Evolutionary conservation across 2,113 vertebrate species (phyloP), one percentile per base, ranked within the genome.

Genomic region (Agelaius phoeniceus): DNA sequence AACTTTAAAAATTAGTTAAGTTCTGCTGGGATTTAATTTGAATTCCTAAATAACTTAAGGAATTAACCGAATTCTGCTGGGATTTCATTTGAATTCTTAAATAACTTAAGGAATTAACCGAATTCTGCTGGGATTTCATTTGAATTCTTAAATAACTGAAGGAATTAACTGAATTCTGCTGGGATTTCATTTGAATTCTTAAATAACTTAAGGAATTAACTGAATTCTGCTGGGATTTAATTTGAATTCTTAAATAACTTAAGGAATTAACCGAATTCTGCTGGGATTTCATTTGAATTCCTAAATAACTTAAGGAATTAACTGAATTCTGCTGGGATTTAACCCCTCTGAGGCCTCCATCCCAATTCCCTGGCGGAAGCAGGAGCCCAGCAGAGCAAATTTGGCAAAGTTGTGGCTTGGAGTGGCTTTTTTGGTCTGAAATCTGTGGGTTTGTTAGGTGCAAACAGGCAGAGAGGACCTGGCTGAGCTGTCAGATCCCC

Each of bases 1-100:
- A 9, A 9, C 27, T 74, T 37, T 0, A 9, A 28, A 24, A 39
- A 11, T 2, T 0, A 31, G 17, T 3, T 3, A 11, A 54, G 28
- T 39, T 54, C 52, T 55, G 52, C 27, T 9, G 33, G 17, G 7
- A 3, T 22, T 46, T 14, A 4, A 39, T 44, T 54, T 9, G 11
- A 63, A 55, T 37, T 84, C n/a, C 18, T 27, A 18, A 84, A 27
- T 27, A 54, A 31, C 6, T 35, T 2, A 2, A 33, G 28, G 27
- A 73, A 46, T 28, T 28, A 16, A 27, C 14, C 8, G 15, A 51
- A 27, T 51, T 27, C 49, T 27, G 49, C 26, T 9, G 37, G 13
- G 7, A 3, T 17, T 44, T 11, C 3, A 37, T 35, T 52, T 13
- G 21, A 62, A 44, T 37, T 84, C 27, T 21, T 26, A 17, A 84